Percentiles rank a stretch among this genome's conserved stretches.
Conservation (phyloP, 1,140 invertebrate genomes). For the Drosophila burlai region DNA sequence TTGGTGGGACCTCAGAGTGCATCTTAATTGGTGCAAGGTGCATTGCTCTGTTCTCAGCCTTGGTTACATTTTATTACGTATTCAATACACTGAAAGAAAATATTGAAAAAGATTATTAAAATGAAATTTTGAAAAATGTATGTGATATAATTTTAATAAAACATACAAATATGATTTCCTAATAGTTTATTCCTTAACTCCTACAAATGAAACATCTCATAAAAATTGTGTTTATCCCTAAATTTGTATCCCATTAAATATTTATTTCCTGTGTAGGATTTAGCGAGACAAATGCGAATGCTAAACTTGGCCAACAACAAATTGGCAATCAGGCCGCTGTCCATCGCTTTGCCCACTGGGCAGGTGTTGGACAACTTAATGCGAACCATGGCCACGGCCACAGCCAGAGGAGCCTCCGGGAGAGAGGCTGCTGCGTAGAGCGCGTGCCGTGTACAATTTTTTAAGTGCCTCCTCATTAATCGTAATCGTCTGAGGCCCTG, state of each 20-base stretch:
- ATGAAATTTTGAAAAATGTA: no score
- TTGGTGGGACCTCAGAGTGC: constrained; percentile 5
- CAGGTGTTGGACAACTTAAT: constrained; percentile 82
- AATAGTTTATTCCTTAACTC: no score
- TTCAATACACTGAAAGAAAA: neutral
- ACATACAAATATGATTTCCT: no score
- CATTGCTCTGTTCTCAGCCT: constrained; percentile 15
- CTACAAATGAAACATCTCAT: no score
- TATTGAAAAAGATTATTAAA: no score
- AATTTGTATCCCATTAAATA: neutral
- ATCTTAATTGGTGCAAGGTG: constrained; percentile 52
- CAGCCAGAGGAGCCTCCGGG: neutral
- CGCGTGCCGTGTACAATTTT: constrained; percentile 71
- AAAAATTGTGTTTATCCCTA: no score
- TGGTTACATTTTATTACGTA: constrained; percentile 20
- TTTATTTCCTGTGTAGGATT: constrained; percentile 33
- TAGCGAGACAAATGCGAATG: constrained; percentile 59
- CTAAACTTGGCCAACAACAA: constrained; percentile 63
- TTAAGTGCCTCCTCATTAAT: constrained; percentile 80
- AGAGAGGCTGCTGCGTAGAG: constrained; percentile 48
- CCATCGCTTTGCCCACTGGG: constrained; percentile 60
- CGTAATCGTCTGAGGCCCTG: constrained; percentile 64
- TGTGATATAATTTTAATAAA: no score
- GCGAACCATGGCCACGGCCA: constrained; percentile 14
- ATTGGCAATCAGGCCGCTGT: constrained; percentile 77